These are phyloP conservation scores for Malacoctenus gilli DNA, from an alignment of 2,797 vertebrate genomes.

Conservation along the genomic window DNA sequence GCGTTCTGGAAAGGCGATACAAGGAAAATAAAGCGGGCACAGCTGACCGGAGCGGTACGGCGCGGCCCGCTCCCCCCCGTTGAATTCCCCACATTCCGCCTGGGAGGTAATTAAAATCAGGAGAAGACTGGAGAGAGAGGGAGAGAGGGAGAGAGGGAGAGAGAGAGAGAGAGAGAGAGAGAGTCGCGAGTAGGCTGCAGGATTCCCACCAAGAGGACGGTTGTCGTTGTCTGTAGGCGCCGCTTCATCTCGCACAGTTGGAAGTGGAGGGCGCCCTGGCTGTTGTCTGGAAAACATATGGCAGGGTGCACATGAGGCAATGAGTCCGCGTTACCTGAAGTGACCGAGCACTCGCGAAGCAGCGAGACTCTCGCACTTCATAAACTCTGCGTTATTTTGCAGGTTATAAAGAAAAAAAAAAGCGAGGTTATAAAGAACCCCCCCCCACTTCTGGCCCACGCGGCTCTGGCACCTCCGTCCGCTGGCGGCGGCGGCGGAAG, in stretches of 20 bases:
- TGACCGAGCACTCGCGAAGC: not conserved
- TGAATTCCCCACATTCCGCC: conserved; percentile 73
- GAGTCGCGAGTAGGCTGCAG: not conserved
- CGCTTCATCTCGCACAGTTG: too few species aligned
- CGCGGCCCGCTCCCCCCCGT: conserved; percentile 43
- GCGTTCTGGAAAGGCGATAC: conserved; percentile 77
- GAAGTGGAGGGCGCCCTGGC: too few species aligned
- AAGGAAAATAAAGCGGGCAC: conserved; percentile 78
- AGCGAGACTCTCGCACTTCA: conserved; percentile 11
- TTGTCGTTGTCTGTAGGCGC: conserved; percentile 12
- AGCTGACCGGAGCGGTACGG: conserved; percentile 69
- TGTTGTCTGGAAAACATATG: not conserved
- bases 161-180: not conserved
- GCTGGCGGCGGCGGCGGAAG: conserved; percentile 41
- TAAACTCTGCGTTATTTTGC: conserved; percentile 27
- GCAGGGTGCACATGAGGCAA: not conserved
- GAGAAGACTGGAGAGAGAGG: conserved; percentile 26
- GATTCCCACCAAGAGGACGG: not conserved
- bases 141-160: conserved; percentile 3
- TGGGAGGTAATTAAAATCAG: conserved; percentile 72
- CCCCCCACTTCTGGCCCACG: conserved; percentile 14
- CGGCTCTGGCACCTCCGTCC: conserved; percentile 31
- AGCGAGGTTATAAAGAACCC: conserved; percentile 32
- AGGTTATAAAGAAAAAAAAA: conserved; percentile 9
- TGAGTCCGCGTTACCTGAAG: conserved; percentile 10